phyloP scores from a whole-genome alignment of 2,797 vertebrate species.

The Decapterus maruadsi region DNA sequence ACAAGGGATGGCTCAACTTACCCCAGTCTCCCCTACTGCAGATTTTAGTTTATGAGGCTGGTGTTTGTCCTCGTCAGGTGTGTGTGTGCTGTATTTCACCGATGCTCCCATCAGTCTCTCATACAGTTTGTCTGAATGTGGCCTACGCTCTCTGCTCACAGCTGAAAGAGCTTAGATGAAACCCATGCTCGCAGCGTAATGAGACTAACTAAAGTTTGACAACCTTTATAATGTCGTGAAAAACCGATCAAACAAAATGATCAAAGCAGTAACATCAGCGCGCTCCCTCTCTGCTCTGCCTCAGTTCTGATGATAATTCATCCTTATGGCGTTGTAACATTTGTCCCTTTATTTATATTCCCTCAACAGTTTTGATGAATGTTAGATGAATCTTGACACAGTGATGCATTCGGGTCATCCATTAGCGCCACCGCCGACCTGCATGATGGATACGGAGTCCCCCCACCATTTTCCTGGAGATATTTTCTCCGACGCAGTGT shows the following conservation, averaged over 20 bases:
- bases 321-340: slow-evolving; percentile 25
- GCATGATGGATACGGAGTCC: slow-evolving; percentile 71
- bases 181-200: slow-evolving; percentile 5
- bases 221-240: slow-evolving; percentile 13
- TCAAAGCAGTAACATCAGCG: slow-evolving; percentile 4
- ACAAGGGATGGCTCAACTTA: too few species aligned
- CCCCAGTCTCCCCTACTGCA: too few species aligned
- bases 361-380: slow-evolving; percentile 62
- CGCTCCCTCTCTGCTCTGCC: slow-evolving; percentile 3
- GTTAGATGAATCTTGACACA: slow-evolving; percentile 53
- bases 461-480: slow-evolving; percentile 62
- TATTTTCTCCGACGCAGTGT: slow-evolving; percentile 66
- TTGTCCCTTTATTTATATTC: slow-evolving; percentile 55
- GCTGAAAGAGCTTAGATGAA: neutral
- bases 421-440: slow-evolving; percentile 52
- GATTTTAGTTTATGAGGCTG: too few species aligned
- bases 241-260: neutral
- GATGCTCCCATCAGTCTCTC: too few species aligned
- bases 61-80: too few species aligned
- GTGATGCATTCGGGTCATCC: slow-evolving; percentile 73
- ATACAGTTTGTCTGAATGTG: too few species aligned
- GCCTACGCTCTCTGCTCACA: neutral
- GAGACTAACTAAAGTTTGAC: slow-evolving; percentile 13
- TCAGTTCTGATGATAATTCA: slow-evolving; percentile 35
- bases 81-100: too few species aligned